Percentiles rank a stretch among this genome's conserved stretches.
These are phyloP conservation scores for Lepilemur ruficaudatus DNA, from an alignment of 2,797 vertebrate species.

Conservation along the genomic window DNA sequence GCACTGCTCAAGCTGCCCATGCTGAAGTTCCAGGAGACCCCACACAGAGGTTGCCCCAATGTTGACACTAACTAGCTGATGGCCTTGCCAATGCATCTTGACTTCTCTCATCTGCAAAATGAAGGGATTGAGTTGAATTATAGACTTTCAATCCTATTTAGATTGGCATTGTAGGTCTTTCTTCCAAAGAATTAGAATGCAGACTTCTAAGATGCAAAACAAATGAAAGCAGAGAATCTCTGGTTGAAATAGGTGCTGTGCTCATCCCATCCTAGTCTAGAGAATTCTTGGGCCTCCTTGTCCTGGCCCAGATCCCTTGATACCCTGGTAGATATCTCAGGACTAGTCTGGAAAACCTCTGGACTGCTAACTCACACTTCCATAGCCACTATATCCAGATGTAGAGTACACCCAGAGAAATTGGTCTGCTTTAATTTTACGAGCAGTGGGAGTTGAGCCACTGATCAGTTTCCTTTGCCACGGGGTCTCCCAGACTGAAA, in stretches of 20 bases:
- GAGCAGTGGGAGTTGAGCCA: neutral
- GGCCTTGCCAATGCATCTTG: neutral
- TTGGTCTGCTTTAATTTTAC: neutral
- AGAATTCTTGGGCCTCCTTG: neutral
- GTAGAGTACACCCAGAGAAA: neutral
- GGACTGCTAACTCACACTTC: no score
- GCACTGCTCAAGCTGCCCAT: accelerated
- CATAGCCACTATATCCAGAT: no score
- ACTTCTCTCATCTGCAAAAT: neutral
- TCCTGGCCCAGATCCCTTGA: neutral
- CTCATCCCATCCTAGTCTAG: neutral
- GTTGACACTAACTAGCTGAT: no score
- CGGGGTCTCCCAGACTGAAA: neutral
- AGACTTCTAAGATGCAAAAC: neutral
- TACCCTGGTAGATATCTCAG: neutral
- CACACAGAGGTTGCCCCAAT: accelerated
- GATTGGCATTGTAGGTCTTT: neutral
- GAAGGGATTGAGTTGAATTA: neutral
- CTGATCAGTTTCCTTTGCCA: neutral
- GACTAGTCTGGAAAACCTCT: neutral
- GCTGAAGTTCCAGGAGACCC: neutral
- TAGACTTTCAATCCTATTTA: neutral
- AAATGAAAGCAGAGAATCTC: neutral
- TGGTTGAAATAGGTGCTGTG: neutral
- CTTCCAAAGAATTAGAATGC: neutral